phyloP scores from a whole-genome alignment of 1,140 invertebrate species.

The Drosophila mauritiana region DNA sequence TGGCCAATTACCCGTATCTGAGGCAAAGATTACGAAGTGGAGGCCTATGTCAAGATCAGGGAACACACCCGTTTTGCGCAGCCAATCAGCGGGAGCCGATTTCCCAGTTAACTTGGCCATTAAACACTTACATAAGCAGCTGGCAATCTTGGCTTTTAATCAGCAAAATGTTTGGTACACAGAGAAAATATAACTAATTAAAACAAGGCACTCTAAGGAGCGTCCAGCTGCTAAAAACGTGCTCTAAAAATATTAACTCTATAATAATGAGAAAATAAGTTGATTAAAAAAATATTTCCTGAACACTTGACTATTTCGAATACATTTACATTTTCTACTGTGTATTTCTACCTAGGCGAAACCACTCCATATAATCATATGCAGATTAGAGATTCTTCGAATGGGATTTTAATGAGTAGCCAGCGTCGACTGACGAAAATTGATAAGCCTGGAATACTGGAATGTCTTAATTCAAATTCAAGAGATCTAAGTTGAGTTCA shows the following conservation, averaged over 20 bases:
- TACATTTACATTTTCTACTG: too few species aligned
- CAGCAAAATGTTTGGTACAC: background rate
- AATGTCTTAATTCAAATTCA: slow-evolving; percentile 53
- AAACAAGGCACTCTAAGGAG: background rate
- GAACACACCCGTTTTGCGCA: slow-evolving; percentile 48
- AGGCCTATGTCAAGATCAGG: slow-evolving; percentile 61
- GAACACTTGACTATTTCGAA: too few species aligned
- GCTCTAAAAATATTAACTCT: background rate
- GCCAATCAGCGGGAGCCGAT: slow-evolving; percentile 39
- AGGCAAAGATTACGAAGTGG: slow-evolving; percentile 18
- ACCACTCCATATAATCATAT: slow-evolving; percentile 40
- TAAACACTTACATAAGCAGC: slow-evolving; percentile 32
- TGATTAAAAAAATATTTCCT: background rate
- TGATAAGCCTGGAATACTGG: slow-evolving; percentile 56
- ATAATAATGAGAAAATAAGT: background rate
- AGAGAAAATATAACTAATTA: background rate
- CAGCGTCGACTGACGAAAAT: slow-evolving; percentile 24
- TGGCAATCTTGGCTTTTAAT: slow-evolving; percentile 21
- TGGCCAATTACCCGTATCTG: slow-evolving; percentile 38
- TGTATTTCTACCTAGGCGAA: background rate
- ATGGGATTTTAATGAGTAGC: slow-evolving; percentile 53
- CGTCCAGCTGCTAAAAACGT: background rate
- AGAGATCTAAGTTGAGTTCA: slow-evolving; percentile 8
- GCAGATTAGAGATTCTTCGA: slow-evolving; percentile 51
- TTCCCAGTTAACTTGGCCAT: slow-evolving; percentile 14